Evolutionary conservation across 1,140 invertebrate genomes (phyloP), one percentile per base, ranked within the genome.

Genomic region (Megathymus violae): DNA sequence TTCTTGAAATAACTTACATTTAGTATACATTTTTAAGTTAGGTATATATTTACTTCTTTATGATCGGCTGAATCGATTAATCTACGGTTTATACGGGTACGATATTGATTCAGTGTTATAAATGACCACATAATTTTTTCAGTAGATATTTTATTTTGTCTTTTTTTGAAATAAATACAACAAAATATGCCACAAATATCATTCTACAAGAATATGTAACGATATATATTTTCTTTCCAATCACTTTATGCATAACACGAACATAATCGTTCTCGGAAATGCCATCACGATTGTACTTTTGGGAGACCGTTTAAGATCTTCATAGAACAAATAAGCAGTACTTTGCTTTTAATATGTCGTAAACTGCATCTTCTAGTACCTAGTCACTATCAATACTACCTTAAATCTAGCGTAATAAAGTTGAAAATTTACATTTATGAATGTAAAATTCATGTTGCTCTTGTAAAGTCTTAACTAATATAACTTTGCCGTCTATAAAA

Each of bases 261-360:
- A 36, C 10, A 4, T 31, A 56, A 43, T 31, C 40, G 6, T 58
- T 58, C 54, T 46, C 16, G 13, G 41, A 56, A 66, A 41, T 47
- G 50, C 48, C 54, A 46, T 58, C 54, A 27, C 11, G 54, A 41
- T 27, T 41, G 51, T 46, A 46, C 41, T 46, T 58, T 58, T 80
- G 74, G 69, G 67, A 62, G 66, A 65, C 68, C 72, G 70, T 78
- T 68, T 58, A 67, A 67, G 52, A 61, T 64, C 69, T 64, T 67
- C 67, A 72, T 70, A 72, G 64, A 74, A 74, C 69, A 74, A 76
- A 74, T 72, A 70, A 70, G 66, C 69, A 67, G 54, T 70, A 62
- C 64, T 72, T 69, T 67, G 74, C 69, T 76, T 84, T 82, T 84
- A 82, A 82, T 82, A 78, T 77, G 66, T 69, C 75, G 71, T 80